Evolutionary conservation across 2,797 vertebrate genomes (phyloP), one percentile per base, ranked within the genome.

Genomic region (Vultur gryphus): DNA sequence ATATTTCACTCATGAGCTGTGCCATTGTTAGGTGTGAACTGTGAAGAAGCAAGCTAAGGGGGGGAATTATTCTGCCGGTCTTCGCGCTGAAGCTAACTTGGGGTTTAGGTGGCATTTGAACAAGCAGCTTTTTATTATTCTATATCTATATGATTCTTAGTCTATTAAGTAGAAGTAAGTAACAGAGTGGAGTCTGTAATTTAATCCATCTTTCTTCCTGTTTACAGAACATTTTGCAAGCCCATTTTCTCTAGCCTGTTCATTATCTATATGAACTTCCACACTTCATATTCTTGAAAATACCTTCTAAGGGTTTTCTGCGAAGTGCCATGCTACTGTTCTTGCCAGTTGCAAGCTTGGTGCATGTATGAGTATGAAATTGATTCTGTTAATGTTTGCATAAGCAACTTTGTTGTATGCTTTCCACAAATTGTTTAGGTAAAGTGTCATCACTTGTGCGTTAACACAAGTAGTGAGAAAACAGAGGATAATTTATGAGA

Each of bases 371-470:
- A 49, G 46, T 25, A 9, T 65, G 66, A 64, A 48, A 89, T 67
- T 52, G 91, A 39, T 73, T 85, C 54, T 66, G 48, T 46, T 65
- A 15, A 13, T 81, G 75, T 83, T 91, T 89, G 75, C 67, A 26
- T 48, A 58, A 76, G 76, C 62, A 44, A 23, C 33, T 65, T 51
- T 33, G 46, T 23, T 73, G 31, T 19, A 48, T 35, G 61, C 69
- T 81, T 81, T 65, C 78, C 75, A 77, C 61, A 37, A 4, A 4
- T 81, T 83, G 61, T 12, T 51, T 20, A 20, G 69, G 77, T n/a
- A 28, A 49, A 57, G 28, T 67, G 66, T 88, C 61, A 55, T 93
- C 65, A 7, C 55, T 62, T 16, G 8, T 33, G 44, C 1, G 0
- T 83, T 91, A 55, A 48, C 75, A 72, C 37, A 52, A 49, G 55